phyloP scores from a whole-genome alignment of 2,888 invertebrate species.

The Cabera pusaria region DNA sequence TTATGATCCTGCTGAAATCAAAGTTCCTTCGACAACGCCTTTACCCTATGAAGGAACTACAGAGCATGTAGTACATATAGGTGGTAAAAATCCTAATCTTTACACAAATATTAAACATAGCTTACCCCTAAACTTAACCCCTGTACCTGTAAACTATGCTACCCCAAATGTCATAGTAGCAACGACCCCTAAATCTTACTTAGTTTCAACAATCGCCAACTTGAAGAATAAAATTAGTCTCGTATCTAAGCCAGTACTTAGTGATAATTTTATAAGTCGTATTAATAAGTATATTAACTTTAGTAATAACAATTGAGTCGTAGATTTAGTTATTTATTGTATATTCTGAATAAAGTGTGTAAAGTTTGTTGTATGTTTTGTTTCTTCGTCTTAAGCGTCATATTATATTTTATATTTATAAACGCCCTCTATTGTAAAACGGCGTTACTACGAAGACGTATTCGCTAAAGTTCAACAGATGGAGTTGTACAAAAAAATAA shows the following conservation, averaged over 20 bases:
- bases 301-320: slow-evolving; percentile 34
- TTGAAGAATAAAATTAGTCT: slow-evolving; percentile 55
- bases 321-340: slow-evolving; percentile 32
- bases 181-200: slow-evolving; percentile 49
- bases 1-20: slow-evolving; percentile 42
- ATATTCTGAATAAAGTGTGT: too few relatives aligned
- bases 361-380: slow-evolving; percentile 1
- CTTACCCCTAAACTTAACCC: slow-evolving; percentile 33
- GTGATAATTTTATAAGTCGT: slow-evolving; percentile 59
- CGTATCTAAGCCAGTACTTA: slow-evolving; percentile 54
- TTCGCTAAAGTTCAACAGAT: too few relatives aligned
- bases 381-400: too few relatives aligned
- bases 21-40: slow-evolving; percentile 45
- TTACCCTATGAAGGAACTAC: slow-evolving; percentile 40
- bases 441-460: too few relatives aligned
- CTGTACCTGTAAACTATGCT: slow-evolving; percentile 21
- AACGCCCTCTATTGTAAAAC: too few relatives aligned
- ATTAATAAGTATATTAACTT: slow-evolving; percentile 71
- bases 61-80: slow-evolving; percentile 54
- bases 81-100: slow-evolving; percentile 45
- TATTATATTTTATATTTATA: too few relatives aligned
- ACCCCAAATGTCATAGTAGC: slow-evolving; percentile 29
- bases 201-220: slow-evolving; percentile 60
- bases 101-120: slow-evolving; percentile 54
- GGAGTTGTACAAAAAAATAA: too few relatives aligned